Conservation (phyloP, 1,140 invertebrate species). For the Tetragnatha versicolor region DNA sequence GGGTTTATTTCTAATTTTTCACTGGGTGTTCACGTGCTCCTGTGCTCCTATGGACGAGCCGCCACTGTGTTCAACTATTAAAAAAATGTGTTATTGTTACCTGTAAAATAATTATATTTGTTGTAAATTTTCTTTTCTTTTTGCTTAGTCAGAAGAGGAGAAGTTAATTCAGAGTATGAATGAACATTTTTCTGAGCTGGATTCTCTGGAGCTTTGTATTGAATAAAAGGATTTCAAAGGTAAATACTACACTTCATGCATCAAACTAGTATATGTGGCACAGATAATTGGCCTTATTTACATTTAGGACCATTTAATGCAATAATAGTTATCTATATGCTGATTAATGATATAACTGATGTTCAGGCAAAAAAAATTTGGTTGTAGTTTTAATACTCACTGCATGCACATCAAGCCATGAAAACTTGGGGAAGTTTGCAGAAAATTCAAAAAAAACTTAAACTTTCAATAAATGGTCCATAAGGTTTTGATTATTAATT, state of each 20-base stretch:
- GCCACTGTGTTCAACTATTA: neutral
- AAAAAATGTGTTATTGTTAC: neutral
- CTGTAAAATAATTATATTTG: neutral
- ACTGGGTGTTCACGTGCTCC: neutral
- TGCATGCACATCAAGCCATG: too few relatives aligned
- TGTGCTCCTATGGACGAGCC: neutral
- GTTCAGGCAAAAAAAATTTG: too few relatives aligned
- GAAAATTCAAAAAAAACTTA: too few relatives aligned
- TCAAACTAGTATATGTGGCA: too few relatives aligned
- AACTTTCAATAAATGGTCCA: too few relatives aligned
- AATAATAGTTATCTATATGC: too few relatives aligned
- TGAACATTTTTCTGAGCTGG: conserved; percentile 10
- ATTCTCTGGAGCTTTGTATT: neutral
- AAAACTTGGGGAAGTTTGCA: too few relatives aligned
- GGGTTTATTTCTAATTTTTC: neutral
- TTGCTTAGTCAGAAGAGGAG: neutral
- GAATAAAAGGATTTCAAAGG: neutral
- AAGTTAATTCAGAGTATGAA: neutral
- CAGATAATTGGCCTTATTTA: too few relatives aligned
- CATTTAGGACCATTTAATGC: too few relatives aligned
- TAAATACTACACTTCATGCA: neutral
- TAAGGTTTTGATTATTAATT: too few relatives aligned
- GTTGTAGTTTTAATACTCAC: too few relatives aligned
- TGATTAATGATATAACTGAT: too few relatives aligned
- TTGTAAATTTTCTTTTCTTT: neutral